A percentile compares a stretch with the other conserved stretches of the same genome.
phyloP scores from a whole-genome alignment of 2,113 vertebrate genomes.

The Rhinichthys klamathensis region DNA sequence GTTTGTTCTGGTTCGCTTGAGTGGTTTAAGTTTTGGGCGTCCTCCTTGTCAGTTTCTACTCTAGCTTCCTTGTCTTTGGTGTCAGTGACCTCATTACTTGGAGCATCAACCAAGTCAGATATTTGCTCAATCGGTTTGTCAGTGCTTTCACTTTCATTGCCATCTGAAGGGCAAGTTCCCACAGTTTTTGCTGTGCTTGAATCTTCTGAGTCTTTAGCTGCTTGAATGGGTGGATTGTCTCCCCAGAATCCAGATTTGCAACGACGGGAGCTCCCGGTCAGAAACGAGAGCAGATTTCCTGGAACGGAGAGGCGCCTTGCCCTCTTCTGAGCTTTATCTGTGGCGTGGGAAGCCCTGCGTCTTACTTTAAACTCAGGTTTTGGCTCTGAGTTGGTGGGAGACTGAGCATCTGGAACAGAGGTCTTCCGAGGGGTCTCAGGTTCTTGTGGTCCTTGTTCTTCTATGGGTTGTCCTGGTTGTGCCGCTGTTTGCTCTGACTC shows the following conservation, averaged over 20 bases:
- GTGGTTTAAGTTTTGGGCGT: background rate
- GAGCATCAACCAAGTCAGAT: constrained; percentile 12
- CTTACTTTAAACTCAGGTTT: constrained; percentile 25
- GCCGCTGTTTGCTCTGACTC: background rate
- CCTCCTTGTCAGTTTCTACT: background rate
- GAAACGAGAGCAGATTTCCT: constrained; percentile 53
- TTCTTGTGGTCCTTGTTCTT: constrained; percentile 3
- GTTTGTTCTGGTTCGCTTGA: background rate
- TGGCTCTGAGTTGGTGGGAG: background rate
- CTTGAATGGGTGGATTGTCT: constrained; percentile 1
- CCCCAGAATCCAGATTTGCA: constrained; percentile 62
- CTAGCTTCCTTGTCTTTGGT: background rate
- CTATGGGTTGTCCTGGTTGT: background rate
- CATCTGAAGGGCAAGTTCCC: background rate
- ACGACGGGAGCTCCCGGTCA: constrained; percentile 41
- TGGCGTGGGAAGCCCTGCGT: constrained; percentile 44
- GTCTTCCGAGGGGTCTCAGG: background rate
- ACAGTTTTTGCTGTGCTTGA: background rate
- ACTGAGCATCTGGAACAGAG: background rate
- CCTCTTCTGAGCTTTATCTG: constrained; percentile 56
- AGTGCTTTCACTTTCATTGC: background rate
- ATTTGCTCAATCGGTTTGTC: constrained; percentile 4
- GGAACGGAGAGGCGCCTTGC: constrained; percentile 60
- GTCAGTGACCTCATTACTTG: background rate
- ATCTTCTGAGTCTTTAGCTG: background rate